Percentiles rank a stretch among this genome's conserved stretches.
phyloP scores from a whole-genome alignment of 2,888 invertebrate species.

The Tipula helvola region DNA sequence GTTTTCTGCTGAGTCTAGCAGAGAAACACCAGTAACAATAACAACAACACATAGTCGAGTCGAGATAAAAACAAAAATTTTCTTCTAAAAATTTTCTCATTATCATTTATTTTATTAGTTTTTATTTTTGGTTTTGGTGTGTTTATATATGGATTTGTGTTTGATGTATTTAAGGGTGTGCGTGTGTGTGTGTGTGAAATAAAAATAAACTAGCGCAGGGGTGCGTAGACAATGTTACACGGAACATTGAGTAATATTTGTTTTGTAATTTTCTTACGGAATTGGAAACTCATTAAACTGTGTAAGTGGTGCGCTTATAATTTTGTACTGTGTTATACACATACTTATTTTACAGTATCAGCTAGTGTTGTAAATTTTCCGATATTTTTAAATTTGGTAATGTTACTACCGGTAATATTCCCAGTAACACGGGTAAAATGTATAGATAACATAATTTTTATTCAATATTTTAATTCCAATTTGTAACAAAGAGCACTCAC shows the following conservation, averaged over 20 bases:
- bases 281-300: too few relatives aligned
- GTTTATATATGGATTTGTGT: neutral
- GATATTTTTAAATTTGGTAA: too few relatives aligned
- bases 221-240: neutral
- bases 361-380: too few relatives aligned
- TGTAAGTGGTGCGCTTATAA: too few relatives aligned
- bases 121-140: slow-evolving; percentile 4
- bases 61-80: neutral
- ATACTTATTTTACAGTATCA: too few relatives aligned
- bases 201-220: neutral
- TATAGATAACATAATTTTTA: too few relatives aligned
- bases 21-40: neutral
- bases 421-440: too few relatives aligned
- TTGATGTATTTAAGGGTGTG: neutral
- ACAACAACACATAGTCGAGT: neutral
- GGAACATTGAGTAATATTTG: neutral
- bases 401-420: too few relatives aligned
- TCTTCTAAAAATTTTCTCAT: neutral
- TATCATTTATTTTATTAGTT: neutral
- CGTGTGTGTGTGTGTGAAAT: neutral
- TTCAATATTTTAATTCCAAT: too few relatives aligned
- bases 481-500: too few relatives aligned
- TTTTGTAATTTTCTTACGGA: too few relatives aligned
- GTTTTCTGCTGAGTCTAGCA: neutral
- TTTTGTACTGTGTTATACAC: too few relatives aligned